Conservation (phyloP, 2,888 invertebrate species). For the Agrotis segetum region DNA sequence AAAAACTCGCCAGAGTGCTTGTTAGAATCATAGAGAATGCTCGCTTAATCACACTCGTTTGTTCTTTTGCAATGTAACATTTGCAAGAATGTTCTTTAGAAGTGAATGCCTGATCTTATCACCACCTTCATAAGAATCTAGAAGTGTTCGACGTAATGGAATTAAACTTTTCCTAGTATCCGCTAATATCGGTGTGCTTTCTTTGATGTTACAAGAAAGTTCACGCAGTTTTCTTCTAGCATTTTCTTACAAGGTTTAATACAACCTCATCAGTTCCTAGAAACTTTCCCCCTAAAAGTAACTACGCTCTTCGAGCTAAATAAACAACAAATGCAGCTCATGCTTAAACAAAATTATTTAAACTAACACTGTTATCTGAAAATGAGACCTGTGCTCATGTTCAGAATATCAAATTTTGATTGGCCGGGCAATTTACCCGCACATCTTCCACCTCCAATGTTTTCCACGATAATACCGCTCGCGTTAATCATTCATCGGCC, state of each 20-base stretch:
- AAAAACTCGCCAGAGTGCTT: no score
- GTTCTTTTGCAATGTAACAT: no score
- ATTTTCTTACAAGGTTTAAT: not conserved
- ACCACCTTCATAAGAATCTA: no score
- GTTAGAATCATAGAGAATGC: no score
- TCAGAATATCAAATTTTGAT: not conserved
- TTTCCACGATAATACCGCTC: constrained; percentile 21
- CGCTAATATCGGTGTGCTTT: no score
- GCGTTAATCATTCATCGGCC: constrained; percentile 43
- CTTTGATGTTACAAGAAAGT: no score
- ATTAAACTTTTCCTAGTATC: no score
- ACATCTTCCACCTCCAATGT: constrained; percentile 19
- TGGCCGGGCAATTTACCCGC: not conserved
- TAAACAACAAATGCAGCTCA: constrained; percentile 3
- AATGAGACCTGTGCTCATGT: no score
- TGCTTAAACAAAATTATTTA: not conserved
- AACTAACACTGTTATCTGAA: not conserved
- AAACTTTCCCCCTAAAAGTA: not conserved
- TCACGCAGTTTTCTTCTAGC: not conserved
- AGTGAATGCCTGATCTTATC: no score
- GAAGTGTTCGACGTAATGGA: no score
- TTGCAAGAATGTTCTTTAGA: no score
- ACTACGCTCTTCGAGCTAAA: constrained; percentile 6
- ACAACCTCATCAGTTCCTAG: not conserved
- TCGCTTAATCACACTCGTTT: no score